phyloP scores from a whole-genome alignment of 2,797 vertebrate species.

The Lagocephalus sceleratus region DNA sequence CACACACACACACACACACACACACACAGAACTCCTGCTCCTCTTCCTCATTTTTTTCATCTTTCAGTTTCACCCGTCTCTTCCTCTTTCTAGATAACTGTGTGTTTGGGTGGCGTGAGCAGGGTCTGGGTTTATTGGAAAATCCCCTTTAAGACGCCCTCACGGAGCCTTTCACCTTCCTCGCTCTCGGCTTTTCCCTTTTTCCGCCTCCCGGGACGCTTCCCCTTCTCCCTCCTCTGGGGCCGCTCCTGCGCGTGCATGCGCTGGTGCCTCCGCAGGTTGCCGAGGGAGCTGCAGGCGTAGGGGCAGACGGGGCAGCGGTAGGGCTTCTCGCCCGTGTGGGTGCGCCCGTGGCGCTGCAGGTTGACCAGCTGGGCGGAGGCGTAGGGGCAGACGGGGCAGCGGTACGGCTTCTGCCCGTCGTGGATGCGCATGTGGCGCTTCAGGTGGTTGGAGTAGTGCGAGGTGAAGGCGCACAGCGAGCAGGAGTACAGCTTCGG shows the following conservation, averaged over 20 bases:
- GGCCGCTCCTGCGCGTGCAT: constrained; percentile 87
- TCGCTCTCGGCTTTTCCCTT: neutral
- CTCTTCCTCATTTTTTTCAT: constrained; percentile 50
- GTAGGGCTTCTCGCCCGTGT: constrained; percentile 96
- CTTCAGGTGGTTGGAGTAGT: constrained; percentile 98
- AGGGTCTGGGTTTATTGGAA: too few relatives aligned
- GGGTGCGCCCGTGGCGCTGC: constrained; percentile 90
- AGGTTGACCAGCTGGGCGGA: constrained; percentile 95
- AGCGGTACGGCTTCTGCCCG: constrained; percentile 92
- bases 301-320: constrained; percentile 87
- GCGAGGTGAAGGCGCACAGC: constrained; percentile 90
- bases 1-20: too few relatives aligned
- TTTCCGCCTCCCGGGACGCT: constrained; percentile 39
- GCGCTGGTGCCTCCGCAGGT: constrained; percentile 92
- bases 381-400: constrained; percentile 89
- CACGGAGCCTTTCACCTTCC: too few relatives aligned
- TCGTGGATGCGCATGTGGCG: constrained; percentile 97
- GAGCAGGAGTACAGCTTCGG: constrained; percentile 85
- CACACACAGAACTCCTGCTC: too few relatives aligned
- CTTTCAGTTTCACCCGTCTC: constrained; percentile 18
- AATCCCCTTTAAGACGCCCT: too few relatives aligned
- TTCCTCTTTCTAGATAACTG: constrained; percentile 38
- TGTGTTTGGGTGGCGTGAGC: too few relatives aligned
- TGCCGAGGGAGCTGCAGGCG: constrained; percentile 93
- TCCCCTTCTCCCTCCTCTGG: constrained; percentile 73